Base-by-base conservation (phyloP, 2,797 vertebrate species). In the Arrhamphus sclerolepis region DNA sequence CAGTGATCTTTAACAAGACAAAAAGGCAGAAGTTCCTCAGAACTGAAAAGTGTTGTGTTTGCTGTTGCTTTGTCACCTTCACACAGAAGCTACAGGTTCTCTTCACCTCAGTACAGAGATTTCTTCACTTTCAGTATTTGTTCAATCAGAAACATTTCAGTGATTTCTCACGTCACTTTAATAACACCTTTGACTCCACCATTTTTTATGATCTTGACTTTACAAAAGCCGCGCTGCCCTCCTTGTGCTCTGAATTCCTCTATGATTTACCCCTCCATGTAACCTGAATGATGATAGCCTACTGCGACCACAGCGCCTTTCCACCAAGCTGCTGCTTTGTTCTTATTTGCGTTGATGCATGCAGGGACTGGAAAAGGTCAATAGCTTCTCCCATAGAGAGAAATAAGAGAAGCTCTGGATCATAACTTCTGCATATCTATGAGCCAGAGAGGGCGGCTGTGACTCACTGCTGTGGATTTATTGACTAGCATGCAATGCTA, bases 371-470 rank as follows among this genome's bases (percentile, higher is more conserved):
- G 67, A 64, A 87, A 89, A 86, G 85, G 86, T 89, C 82, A 88
- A 62, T 66, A 53, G 61, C 71, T 78, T 73, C 59, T 68, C 62
- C 66, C 70, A 46, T 43, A 55, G 72, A 74, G 44, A 61, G 39
- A 75, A 78, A 68, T 60, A 65, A 68, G 69, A 72, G 58, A 69
- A 80, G 54, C 70, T 81, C 65, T 57, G 70, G 72, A 83, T 88
- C 78, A 83, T 85, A 82, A 80, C 80, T 71, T 73, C 71, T 73
- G 72, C 76, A 80, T 81, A 74, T 83, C 81, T 72, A 74, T 66
- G 69, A 75, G 65, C 49, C 67, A 28, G 59, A 31, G 56, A 43
- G 70, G 63, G 68, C 24, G 40, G 55, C 63, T 10, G 44, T 70
- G 63, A 74, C 59, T 72, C 41, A 10, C 64, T 53, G 70, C 60